Base-by-base conservation (phyloP, 2,797 vertebrate genomes). In the Lepus townsendii region DNA sequence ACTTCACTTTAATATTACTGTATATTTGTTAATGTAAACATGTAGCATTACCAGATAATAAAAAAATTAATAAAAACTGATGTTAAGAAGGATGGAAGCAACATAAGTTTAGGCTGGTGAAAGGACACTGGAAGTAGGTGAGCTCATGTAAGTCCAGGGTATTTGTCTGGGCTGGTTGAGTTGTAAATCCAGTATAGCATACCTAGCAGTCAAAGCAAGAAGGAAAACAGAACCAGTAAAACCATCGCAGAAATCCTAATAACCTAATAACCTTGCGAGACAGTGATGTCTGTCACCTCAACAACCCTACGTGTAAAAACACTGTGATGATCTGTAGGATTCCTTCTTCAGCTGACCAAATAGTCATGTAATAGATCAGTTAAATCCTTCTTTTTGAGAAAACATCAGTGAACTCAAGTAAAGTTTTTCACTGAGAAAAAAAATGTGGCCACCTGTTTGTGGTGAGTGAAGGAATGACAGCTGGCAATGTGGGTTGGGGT, bases 131-230 rank as follows among this genome's bases (percentile, higher is more conserved):
- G 3, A 14, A 2, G 0, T 54, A 71, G n/a, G 12, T 85, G 38
- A 50, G 35, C 77, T 78, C n/a, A 82, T 19, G 60, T 3, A 72
- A 72, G 57, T 65, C 50, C 30, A 50, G 66, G 35, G 2, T 17
- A 72, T 86, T 65, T 79, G 20, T 14, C 50, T 75, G 63, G 63
- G 7, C 38, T 16, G 22, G 2, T 4, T 38, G 26, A 30, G 52
- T 62, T 12, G 30, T 30, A 24, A 68, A 75, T 65, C 24, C 6
- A 69, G n/a, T 8, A 54, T 3, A 76, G 52, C 27, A 16, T 27
- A 38, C 30, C 54, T 71, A 60, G 60, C 65, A 20, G 20, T 80
- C 80, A 93, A 88, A 88, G 42, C 57, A 90, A 87, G 79, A 66
- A 87, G 77, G 35, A 54, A 93, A 84, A 27, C 3, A n/a, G 50